Base-by-base conservation (phyloP, 1,140 invertebrate genomes). In the Prorops nasuta region DNA sequence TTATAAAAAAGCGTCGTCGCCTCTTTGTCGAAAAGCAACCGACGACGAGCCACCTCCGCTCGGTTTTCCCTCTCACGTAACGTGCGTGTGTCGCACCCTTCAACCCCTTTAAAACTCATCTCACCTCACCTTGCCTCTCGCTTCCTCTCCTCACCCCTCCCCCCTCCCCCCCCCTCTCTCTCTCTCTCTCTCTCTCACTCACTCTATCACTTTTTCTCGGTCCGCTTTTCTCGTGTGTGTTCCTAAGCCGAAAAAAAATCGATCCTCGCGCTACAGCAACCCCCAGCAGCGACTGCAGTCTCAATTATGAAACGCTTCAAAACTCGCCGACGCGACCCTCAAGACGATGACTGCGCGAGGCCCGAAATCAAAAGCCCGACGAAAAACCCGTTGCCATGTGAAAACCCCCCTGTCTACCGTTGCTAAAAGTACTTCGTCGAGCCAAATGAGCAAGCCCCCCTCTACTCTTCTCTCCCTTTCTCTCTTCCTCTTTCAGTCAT, bases 301-400 rank as follows among this genome's bases (percentile, higher is more conserved):
- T 67, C 67, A 73, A 73, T 73, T 73, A 72, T 67, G 55, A 66
- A 68, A 66, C 63, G 66, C 69, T 72, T 69, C 68, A 66, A 67
- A 73, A 69, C 54, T n/a, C 52, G 46, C 43, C 46, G 50, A 56
- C 50, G 39, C 51, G 47, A 49, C 54, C 48, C 24, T 28, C 50
- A 60, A 64, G 58, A 64, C 52, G 57, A 53, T 35, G 8, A 39
- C 3, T 37, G 12, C 42, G 28, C 12, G 34, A 37, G 38, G n/a
- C n/a, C n/a, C n/a, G 21, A 21, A 40, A 19, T 18, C 31, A 42
- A 36, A n/a, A 31, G 18, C 12, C 28, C 3, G 39, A 60, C 55
- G 56, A 59, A 59, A 60, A 55, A 56, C 8, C 14, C 19, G 19
- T 12, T 44, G 22, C 24, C 20, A 17, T 28, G 4, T 28, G 4